Evolutionary conservation across 2,113 vertebrate genomes (phyloP), one percentile per base, ranked within the genome.

Genomic region (Grammomys dolichurus): DNA sequence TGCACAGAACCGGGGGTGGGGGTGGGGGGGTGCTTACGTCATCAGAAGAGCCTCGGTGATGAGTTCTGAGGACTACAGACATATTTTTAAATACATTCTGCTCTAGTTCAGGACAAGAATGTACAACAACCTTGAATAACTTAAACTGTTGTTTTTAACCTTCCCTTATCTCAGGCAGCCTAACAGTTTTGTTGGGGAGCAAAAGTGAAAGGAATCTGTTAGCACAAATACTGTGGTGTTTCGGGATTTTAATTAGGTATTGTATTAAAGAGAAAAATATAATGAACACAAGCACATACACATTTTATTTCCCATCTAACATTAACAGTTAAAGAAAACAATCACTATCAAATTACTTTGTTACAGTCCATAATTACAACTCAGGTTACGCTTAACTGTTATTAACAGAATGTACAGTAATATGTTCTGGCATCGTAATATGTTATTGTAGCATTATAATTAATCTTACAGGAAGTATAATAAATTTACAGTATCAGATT

Each of bases 401-500:
- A 99, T 99, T 99, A 99, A 99, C 98, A 99, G 99, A 99, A 99
- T 98, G 99, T 99, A 99, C 99, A 99, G 99, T 99, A 99, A 99
- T 99, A 99, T 99, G 99, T 99, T 99, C 99, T 99, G 99, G 99
- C 99, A 99, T 99, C 98, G 99, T 99, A 99, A 99, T 99, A 99
- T 99, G 99, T 99, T 99, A 99, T 99, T 99, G 99, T 98, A 99
- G 99, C 99, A 99, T 99, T 99, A 99, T 99, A 99, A 99, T 99
- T 99, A 99, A 99, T 99, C 99, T 99, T 99, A 99, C 99, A 99
- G 99, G 99, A 99, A 99, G 99, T 99, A 99, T 99, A 99, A 99
- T 99, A 99, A 99, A 99, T 99, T 99, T 99, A 99, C 99, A 99
- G 99, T 99, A 99, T 99, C 99, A 99, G 99, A 99, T 99, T 99